Evolutionary conservation across 2,797 vertebrate genomes (phyloP).

Genomic region (Chiroxiphia lanceolata): DNA sequence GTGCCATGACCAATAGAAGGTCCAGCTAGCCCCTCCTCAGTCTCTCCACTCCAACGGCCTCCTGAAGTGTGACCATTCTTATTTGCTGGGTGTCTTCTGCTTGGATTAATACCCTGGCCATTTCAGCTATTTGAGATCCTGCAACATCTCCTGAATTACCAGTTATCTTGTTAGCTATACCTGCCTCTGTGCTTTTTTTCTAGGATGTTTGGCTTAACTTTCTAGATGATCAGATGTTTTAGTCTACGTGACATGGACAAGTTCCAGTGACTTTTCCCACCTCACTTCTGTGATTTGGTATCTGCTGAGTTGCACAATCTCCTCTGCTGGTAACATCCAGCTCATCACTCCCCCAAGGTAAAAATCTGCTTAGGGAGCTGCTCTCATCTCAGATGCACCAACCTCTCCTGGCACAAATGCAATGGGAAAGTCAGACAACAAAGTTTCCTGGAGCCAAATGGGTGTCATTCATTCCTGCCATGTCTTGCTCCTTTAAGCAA

Average conservation of each 20-base stretch:
- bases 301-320: conserved; percentile 5
- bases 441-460: neutral
- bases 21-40: neutral
- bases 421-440: neutral
- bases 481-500: conserved; percentile 3
- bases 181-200: neutral
- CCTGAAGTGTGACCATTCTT: neutral
- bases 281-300: neutral
- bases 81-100: neutral
- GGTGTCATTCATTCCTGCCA: conserved; percentile 5
- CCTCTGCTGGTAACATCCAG: neutral
- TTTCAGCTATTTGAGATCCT: neutral
- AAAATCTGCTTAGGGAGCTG: conserved; percentile 27
- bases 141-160: neutral
- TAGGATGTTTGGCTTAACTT: neutral
- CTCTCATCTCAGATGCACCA: neutral
- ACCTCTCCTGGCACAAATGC: conserved; percentile 8
- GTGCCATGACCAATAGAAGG: neutral
- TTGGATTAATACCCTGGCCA: neutral
- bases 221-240: neutral
- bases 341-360: neutral
- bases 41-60: neutral
- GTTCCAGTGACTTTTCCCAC: neutral
- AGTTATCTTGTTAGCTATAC: neutral
- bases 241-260: neutral